Evolutionary conservation across 64 coral and sea anemone species (phyloP), one percentile per base, ranked within the genome.

Genomic region (Porites lutea): DNA sequence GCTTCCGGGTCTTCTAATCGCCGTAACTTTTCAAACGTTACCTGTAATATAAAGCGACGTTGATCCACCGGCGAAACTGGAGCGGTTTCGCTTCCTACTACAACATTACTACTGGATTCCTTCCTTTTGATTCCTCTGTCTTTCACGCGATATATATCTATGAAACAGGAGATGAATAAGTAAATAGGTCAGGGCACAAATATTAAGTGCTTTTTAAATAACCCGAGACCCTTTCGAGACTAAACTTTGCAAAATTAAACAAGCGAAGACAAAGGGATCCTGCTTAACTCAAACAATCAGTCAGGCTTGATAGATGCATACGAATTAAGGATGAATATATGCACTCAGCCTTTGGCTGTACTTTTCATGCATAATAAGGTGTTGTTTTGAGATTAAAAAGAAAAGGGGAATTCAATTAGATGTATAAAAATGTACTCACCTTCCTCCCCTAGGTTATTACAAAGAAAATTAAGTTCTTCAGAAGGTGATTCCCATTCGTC

Each of bases 11-110:
- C 97, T 20, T 99, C 97, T 2, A 99, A 74, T 20, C 89, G 92
- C 65, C 94, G 88, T 49, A 99, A 89, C 96, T 99, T 99, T 87
- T 99, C 94, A 54, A 99, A 88, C 51, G 97, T 96, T 80, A 96
- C 81, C 72, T 99, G 95, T 52, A 96, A 78, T 48, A 99, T 71
- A 83, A 94, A 97, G 93, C 81, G 81, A 11, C 81, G 81, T 68
- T 84, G 81, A 84, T 84, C 81, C 67, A 84, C 81, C 12, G 65
- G 81, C 46, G 81, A 84, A 51, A 84, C 62, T 13, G 63, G 60
- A 10, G 81, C 5, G 47, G 45, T 84, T 84, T 84, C 81, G 59
- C 62, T 84, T 51, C 3, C 78, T 3, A 58, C 78, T 3, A 80
- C 48, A 52, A 68, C 81, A 68, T 84, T 84, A 60, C 45, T 84